Evolutionary conservation across 2,888 invertebrate genomes (phyloP).

Genomic region (Leistus spinibarbis): DNA sequence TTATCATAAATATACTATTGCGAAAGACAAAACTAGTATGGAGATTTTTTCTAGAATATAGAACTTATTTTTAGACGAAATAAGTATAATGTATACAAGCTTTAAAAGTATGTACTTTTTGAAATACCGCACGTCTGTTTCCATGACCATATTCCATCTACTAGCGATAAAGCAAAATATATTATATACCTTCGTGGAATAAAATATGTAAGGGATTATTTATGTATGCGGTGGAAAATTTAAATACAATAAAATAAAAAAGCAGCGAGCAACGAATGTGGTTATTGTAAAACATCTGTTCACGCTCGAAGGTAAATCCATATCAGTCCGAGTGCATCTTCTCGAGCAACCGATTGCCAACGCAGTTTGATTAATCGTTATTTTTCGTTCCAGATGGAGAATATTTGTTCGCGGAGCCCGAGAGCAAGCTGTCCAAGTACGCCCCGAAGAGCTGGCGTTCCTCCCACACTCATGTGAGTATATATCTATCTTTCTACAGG

Average conservation of each 20-base stretch:
- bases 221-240: neutral
- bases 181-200: neutral
- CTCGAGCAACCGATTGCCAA: constrained; percentile 10
- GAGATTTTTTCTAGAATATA: too few species aligned
- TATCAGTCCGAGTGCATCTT: constrained; percentile 18
- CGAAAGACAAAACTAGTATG: too few species aligned
- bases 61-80: too few species aligned
- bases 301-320: neutral
- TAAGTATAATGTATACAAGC: too few species aligned
- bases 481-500: neutral
- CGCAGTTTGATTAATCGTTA: constrained; percentile 39
- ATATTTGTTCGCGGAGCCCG: constrained; percentile 92
- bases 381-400: constrained; percentile 83
- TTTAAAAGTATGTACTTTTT: neutral
- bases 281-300: neutral
- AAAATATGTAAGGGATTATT: neutral
- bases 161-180: neutral
- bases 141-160: too few species aligned
- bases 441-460: constrained; percentile 96
- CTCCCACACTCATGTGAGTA: constrained; percentile 86
- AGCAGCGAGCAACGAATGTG: neutral
- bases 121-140: neutral
- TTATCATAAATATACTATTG: too few species aligned
- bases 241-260: constrained; percentile 18
- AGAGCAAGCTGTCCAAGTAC: constrained; percentile 94